Conservation (phyloP, 2,888 invertebrate species). For the Coronaproctus castanopsis region DNA sequence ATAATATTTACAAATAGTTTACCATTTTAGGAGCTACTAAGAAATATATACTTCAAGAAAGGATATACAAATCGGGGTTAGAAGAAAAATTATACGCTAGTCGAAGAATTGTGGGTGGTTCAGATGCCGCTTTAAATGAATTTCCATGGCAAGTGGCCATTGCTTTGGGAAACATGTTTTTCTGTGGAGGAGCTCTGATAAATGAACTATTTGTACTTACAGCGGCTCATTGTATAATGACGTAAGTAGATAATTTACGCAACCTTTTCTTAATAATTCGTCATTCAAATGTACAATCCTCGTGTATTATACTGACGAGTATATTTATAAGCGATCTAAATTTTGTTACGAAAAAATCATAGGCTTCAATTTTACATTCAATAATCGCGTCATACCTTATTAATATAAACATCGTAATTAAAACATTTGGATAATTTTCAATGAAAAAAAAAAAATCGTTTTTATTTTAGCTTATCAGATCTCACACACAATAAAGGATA, state of each 20-base stretch:
- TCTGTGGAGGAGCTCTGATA: constrained; percentile 27
- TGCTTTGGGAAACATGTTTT: constrained; percentile 25
- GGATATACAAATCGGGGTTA: not conserved
- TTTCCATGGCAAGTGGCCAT: constrained; percentile 27
- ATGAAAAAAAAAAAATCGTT: too few relatives aligned
- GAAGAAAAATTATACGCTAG: constrained; percentile 5
- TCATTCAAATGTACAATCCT: too few relatives aligned
- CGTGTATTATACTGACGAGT: too few relatives aligned
- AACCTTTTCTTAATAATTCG: too few relatives aligned
- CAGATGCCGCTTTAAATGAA: constrained; percentile 24
- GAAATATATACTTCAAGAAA: constrained; percentile 11
- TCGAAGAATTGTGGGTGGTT: constrained; percentile 25
- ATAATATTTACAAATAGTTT: too few relatives aligned
- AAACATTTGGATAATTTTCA: too few relatives aligned
- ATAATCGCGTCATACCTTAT: too few relatives aligned
- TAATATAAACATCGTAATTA: too few relatives aligned
- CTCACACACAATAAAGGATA: too few relatives aligned
- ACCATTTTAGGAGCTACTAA: constrained; percentile 10
- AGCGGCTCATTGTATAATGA: constrained; percentile 27
- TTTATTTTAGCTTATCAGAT: too few relatives aligned
- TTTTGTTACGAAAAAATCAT: not conserved
- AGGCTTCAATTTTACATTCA: too few relatives aligned
- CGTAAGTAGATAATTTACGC: constrained; percentile 21
- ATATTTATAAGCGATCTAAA: too few relatives aligned
- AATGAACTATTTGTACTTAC: constrained; percentile 24